Base-by-base conservation (phyloP, 2,113 vertebrate genomes). In the Polypterus bichir region DNA sequence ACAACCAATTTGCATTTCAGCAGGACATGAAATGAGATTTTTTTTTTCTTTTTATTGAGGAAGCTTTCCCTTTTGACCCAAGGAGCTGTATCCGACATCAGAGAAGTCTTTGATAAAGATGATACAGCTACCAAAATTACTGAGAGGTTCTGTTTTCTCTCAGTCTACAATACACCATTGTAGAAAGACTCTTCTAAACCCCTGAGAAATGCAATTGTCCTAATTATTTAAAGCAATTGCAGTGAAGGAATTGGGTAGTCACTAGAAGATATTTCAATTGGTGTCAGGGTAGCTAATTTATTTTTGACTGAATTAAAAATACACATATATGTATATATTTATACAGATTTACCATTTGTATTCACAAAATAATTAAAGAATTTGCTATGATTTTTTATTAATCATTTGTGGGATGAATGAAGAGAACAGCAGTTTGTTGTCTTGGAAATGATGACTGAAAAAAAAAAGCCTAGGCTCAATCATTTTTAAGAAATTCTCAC, bases 401-500 rank as follows among this genome's bases (percentile, higher is more conserved):
- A 27, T 27, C 27, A 27, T 27, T 27, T 27, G 1, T 27, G 27
- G 27, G 27, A 27, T 53, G n/a, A 7, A n/a, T 7, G 54, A 65
- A 49, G 59, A 68, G 45, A 64, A 27, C 48, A 48, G 44, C 61
- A 63, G 48, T 64, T 52, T 61, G 57, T 65, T 59, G 62, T 59
- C 57, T 48, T 47, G 46, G 47, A 69, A 66, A 69, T 60, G 68
- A 66, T 49, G 63, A 63, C 65, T 69, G 46, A 62, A 52, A 64
- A 57, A 3, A 57, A 60, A 63, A 69, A 66, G 68, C 72, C 65
- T 66, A 66, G 68, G 63, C 64, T 51, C 54, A 1, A 44, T 57
- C 68, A 52, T 52, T 68, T 66, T 46, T 64, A 74, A 59, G 63
- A 68, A 55, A 11, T 54, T 69, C 70, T 77, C 68, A 9, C 5